These are phyloP conservation scores for Pantala flavescens DNA, from an alignment of 1,140 invertebrate genomes.

Conservation along the genomic window DNA sequence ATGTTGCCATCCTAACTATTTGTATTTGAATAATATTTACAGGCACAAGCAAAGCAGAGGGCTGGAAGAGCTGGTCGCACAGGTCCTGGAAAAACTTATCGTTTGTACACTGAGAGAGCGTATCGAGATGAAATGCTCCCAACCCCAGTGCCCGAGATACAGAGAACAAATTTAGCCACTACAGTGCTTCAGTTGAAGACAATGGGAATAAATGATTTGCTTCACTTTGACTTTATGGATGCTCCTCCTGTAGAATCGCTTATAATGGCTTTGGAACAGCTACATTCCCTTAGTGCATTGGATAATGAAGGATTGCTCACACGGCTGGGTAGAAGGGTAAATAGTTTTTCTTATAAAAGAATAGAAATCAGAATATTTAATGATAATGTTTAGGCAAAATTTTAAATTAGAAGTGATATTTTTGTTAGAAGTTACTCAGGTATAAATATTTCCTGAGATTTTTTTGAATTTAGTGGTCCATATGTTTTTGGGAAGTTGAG, in stretches of 20 bases:
- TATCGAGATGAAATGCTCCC: slow-evolving; percentile 98
- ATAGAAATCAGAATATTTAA: too few relatives aligned
- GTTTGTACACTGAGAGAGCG: slow-evolving; percentile 96
- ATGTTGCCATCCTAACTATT: too few relatives aligned
- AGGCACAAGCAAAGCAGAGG: slow-evolving; percentile 94
- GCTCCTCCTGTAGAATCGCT: slow-evolving; percentile 94
- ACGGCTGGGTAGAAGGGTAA: slow-evolving; percentile 74
- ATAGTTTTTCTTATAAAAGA: slow-evolving; percentile 22
- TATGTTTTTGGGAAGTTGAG: too few relatives aligned
- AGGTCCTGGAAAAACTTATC: slow-evolving; percentile 94
- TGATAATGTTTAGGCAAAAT: too few relatives aligned
- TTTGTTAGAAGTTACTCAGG: too few relatives aligned
- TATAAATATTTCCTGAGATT: too few relatives aligned
- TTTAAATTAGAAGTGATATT: too few relatives aligned
- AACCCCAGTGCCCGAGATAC: slow-evolving; percentile 98
- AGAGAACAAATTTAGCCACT: slow-evolving; percentile 93
- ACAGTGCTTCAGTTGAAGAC: slow-evolving; percentile 94
- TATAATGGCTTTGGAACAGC: slow-evolving; percentile 92
- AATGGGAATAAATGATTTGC: slow-evolving; percentile 99
- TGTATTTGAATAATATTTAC: slow-evolving; percentile 18
- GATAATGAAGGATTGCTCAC: slow-evolving; percentile 96
- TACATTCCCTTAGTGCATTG: slow-evolving; percentile 93
- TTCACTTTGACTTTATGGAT: slow-evolving; percentile 99
- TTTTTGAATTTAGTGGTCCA: too few relatives aligned
- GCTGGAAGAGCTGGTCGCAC: slow-evolving; percentile 93